Evolutionary conservation across 2,888 invertebrate species (phyloP), one percentile per base, ranked within the genome.

Genomic region (Xiphydria camelus): DNA sequence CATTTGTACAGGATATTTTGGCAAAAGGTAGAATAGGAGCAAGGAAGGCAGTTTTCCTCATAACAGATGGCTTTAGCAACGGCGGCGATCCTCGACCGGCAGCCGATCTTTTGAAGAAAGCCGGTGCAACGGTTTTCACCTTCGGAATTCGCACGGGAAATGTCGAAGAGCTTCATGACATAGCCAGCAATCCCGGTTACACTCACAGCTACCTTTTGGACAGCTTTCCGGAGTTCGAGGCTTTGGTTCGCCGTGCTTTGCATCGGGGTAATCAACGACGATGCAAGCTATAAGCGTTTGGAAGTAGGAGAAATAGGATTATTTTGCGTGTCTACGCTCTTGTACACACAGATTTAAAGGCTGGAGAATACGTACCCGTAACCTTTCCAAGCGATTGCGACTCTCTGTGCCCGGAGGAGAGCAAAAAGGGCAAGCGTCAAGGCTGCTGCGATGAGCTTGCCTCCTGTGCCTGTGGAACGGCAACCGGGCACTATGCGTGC

Each of bases 1-100:
- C 17, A 26, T 34, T 42, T 48, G 43, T 34, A 14, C 53, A 81
- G 79, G 75, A 76, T 42, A 80, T 82, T 36, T 77, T 83, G 19
- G 66, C 73, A 34, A 71, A 70, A 4, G 68, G 76, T 15, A 74
- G 82, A 12, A 64, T 72, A 18, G 70, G 74, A 15, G 77, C 81
- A 2, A 80, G 76, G 53, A 85, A 85, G 64, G 82, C 83, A 0
- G 76, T 87, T 6, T 85, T 87, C 60, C 72, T 87, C 3, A 81
- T 87, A 52, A 87, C 87, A 1, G 87, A 87, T 61, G 87, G 87
- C 9, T 87, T 83, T 64, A 86, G 86, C 4, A 87, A 86, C 65
- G 85, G 85, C 1, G 85, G 83, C 0, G 82, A 85, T 73, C 87
- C 87, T 0, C 73, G 82, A 5, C 81, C 83, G 1, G 76, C 82